Evolutionary conservation across 2,797 vertebrate species (phyloP).

Genomic region (Hyperoplus immaculatus): DNA sequence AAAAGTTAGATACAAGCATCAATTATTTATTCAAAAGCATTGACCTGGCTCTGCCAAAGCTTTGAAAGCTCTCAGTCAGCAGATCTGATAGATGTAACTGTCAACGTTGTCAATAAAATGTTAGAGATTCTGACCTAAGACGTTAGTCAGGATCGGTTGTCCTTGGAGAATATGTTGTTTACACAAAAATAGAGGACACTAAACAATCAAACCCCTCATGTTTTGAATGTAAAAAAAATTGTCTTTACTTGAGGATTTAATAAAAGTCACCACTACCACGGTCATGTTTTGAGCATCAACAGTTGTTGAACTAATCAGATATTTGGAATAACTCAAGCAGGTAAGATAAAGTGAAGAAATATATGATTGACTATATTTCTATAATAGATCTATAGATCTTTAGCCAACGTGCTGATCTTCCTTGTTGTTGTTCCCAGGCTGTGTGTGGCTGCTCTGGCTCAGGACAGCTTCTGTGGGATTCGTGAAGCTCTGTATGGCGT

Average conservation of each 20-base stretch:
- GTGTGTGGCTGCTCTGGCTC: constrained; percentile 95
- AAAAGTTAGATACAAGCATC: neutral
- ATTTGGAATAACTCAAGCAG: neutral
- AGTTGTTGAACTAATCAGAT: neutral
- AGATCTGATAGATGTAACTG: neutral
- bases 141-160: neutral
- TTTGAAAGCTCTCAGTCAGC: neutral
- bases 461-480: constrained; percentile 94
- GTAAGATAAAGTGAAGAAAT: neutral
- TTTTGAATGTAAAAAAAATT: too few species aligned
- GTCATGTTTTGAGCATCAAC: too few species aligned
- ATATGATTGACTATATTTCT: neutral
- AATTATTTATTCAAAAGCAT: neutral
- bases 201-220: too few species aligned
- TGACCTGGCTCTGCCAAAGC: neutral
- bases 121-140: neutral
- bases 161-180: neutral
- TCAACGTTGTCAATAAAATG: neutral
- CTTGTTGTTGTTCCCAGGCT: constrained; percentile 80
- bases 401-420: neutral
- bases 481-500: constrained; percentile 96
- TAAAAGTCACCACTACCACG: too few species aligned
- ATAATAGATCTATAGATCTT: too few species aligned
- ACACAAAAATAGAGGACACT: neutral
- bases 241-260: too few species aligned